Evolutionary conservation across 2,113 vertebrate genomes (phyloP).

Genomic region (Paramormyrops kingsleyae): DNA sequence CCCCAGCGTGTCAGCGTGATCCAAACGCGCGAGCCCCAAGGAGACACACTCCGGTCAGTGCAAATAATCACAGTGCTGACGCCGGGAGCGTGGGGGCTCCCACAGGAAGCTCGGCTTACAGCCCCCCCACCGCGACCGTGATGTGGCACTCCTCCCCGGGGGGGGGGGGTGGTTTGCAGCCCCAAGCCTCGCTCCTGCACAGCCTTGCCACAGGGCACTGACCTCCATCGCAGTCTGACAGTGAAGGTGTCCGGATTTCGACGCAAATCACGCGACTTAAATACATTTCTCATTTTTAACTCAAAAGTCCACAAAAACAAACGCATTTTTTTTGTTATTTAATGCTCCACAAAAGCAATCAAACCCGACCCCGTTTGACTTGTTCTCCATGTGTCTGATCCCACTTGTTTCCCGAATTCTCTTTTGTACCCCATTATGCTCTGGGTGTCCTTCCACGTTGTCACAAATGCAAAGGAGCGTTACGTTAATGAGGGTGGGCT

Average conservation of each 20-base stretch:
- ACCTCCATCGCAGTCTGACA: not conserved
- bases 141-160: constrained; percentile 22
- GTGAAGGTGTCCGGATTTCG: not conserved
- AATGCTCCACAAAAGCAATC: not conserved
- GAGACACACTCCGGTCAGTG: constrained; percentile 41
- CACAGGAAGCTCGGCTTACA: constrained; percentile 49
- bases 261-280: not conserved
- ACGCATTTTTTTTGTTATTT: not conserved
- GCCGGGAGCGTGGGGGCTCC: constrained; percentile 40
- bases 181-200: not conserved
- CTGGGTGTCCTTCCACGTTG: not conserved
- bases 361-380: not conserved
- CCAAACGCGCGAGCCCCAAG: constrained; percentile 38
- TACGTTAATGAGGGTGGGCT: not conserved
- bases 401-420: not conserved
- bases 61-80: constrained; percentile 37
- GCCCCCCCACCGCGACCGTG: constrained; percentile 1
- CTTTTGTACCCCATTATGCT: not conserved
- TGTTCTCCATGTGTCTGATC: not conserved
- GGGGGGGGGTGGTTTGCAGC: no score
- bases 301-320: not conserved
- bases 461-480: not conserved
- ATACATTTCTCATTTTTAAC: not conserved
- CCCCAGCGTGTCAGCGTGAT: constrained; percentile 50
- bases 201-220: not conserved